phyloP scores from a whole-genome alignment of 2,888 invertebrate genomes.

The Amphiduros pacificus region DNA sequence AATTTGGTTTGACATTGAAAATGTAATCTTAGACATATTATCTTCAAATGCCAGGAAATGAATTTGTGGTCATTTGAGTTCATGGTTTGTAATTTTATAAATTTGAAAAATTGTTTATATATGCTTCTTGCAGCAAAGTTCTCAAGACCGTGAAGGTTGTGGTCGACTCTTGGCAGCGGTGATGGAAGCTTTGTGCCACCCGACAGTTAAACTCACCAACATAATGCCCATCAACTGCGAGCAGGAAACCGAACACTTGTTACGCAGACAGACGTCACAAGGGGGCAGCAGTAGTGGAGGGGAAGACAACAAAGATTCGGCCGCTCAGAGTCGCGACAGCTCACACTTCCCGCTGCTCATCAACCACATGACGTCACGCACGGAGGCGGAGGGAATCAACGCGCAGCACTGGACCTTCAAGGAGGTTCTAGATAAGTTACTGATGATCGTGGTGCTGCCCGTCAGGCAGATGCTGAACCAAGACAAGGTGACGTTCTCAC shows the following conservation, averaged over 20 bases:
- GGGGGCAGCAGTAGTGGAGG: slow-evolving; percentile 31
- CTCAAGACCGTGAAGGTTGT: slow-evolving; percentile 46
- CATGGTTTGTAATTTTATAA: too few species aligned
- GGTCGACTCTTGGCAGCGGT: slow-evolving; percentile 77
- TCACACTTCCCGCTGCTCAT: slow-evolving; percentile 28
- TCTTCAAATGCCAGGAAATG: too few species aligned
- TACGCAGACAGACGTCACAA: slow-evolving; percentile 44
- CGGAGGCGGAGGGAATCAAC: slow-evolving; percentile 44
- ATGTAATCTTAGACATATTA: too few species aligned
- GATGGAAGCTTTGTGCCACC: slow-evolving; percentile 81
- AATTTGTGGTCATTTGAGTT: too few species aligned
- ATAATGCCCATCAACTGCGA: slow-evolving; percentile 72
- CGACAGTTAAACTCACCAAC: slow-evolving; percentile 73
- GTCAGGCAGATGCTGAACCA: slow-evolving; percentile 66
- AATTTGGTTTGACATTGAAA: too few species aligned
- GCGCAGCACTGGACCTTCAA: slow-evolving; percentile 69
- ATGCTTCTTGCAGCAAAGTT: too few species aligned
- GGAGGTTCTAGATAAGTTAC: slow-evolving; percentile 79
- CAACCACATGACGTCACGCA: slow-evolving; percentile 29
- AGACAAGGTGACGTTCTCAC: slow-evolving; percentile 57
- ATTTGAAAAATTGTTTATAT: too few species aligned
- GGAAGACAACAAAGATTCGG: slow-evolving; percentile 59
- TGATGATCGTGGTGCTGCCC: slow-evolving; percentile 81
- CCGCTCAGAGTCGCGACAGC: slow-evolving; percentile 48
- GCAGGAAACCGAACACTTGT: slow-evolving; percentile 55